Base-by-base conservation (phyloP, 2,797 vertebrate genomes). In the Semaprochilodus insignis region DNA sequence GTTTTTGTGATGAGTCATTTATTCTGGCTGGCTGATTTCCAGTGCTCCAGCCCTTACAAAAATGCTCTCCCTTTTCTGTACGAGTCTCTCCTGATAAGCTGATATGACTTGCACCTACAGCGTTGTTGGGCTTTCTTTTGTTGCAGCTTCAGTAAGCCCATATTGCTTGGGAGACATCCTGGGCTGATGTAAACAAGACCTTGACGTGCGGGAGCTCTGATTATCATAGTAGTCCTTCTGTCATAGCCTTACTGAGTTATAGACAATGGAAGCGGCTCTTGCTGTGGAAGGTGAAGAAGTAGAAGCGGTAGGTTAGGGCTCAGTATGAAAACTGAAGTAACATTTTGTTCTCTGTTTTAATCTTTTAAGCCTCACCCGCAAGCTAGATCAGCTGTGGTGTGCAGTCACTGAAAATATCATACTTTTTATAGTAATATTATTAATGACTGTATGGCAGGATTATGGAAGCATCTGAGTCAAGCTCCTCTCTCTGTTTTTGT, bases 361-460 rank as follows among this genome's bases (percentile, higher is more conserved):
- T 80, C 72, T 60, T 74, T 74, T 74, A 82, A 60, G 76, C 76
- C 62, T 74, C 71, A 25, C 1, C 21, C 21, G n/a, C 44, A 7
- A 19, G 19, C 14, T 48, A 70, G n/a, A 48, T 71, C 8, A 14
- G 40, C 65, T 80, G 74, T 84, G 34, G 72, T 52, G 16, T 16
- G 40, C 62, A 27, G 27, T 83, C 77, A 44, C 60, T 27, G 66
- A 79, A 82, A 83, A 25, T 57, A 66, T 67, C 2, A 69, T 51
- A 19, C 31, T 63, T 70, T 84, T 69, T 77, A 65, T 27, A 67
- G 17, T 69, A 62, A 52, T 70, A 83, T 83, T 76, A 72, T 62
- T 69, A 60, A 59, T 70, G n/a, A 36, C 60, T 48, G 25, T n/a
- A 71, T 55, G 55, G 55, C 54, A 65, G 54, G 73, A 80, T 76